phyloP scores from a whole-genome alignment of 2,113 vertebrate genomes.

The Neodon shergylaensis region DNA sequence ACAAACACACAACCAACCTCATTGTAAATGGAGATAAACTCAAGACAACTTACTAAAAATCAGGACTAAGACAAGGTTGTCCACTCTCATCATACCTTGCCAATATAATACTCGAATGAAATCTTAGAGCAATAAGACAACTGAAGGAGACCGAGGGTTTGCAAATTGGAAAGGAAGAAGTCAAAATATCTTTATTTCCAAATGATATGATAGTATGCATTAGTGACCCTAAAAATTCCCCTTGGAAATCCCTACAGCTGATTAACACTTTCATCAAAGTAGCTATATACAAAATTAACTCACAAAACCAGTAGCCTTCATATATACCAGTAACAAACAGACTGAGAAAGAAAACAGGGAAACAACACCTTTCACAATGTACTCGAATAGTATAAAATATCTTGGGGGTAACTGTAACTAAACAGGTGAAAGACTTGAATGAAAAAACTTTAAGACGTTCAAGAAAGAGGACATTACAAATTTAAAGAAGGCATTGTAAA shows the following conservation, averaged over 20 bases:
- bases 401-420: background rate
- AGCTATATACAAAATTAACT: background rate
- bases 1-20: background rate
- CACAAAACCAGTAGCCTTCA: background rate
- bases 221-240: background rate
- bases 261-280: background rate
- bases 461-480: background rate
- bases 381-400: background rate
- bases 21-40: background rate
- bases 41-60: background rate
- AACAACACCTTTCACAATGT: background rate
- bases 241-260: background rate
- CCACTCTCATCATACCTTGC: background rate
- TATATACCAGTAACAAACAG: background rate
- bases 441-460: background rate
- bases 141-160: background rate
- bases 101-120: background rate
- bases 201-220: background rate
- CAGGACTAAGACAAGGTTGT: background rate
- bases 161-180: background rate
- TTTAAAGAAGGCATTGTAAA: background rate
- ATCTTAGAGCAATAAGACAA: background rate
- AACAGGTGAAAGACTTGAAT: background rate
- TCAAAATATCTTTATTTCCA: background rate
- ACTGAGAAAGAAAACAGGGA: background rate